Conservation (phyloP, 2,113 vertebrate genomes). For the Loxodonta africana region DNA sequence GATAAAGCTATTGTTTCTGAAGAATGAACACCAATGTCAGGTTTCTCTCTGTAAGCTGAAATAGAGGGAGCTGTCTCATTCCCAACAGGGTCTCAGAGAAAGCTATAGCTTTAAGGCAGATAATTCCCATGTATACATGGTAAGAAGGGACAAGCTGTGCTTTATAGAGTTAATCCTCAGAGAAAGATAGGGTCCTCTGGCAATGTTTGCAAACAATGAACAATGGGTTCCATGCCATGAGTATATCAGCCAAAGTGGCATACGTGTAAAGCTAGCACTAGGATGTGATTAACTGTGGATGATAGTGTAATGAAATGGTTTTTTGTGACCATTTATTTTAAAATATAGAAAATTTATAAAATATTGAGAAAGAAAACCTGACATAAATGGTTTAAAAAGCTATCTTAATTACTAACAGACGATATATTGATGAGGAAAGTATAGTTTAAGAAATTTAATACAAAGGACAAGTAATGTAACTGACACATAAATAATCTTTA, state of each 20-base stretch:
- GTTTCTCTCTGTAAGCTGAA: conserved; percentile 67
- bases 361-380: not conserved
- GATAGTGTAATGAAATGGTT: not conserved
- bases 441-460: conserved; percentile 58
- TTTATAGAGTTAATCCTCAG: conserved; percentile 71
- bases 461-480: conserved; percentile 33
- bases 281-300: conserved; percentile 42
- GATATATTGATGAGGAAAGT: not conserved
- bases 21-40: conserved; percentile 55
- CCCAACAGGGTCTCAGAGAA: conserved; percentile 34
- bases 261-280: conserved; percentile 4
- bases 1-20: conserved; percentile 67
- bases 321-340: conserved; percentile 20
- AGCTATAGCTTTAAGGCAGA: conserved; percentile 64
- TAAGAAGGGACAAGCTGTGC: conserved; percentile 72
- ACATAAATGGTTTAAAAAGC: conserved; percentile 29
- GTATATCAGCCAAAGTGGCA: conserved; percentile 6
- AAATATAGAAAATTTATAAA: conserved; percentile 64
- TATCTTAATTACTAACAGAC: conserved; percentile 46
- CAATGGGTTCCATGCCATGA: conserved; percentile 29
- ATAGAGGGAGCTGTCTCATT: conserved; percentile 52
- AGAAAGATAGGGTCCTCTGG: conserved; percentile 70
- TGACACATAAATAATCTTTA: not conserved
- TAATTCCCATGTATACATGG: conserved; percentile 68
- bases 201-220: conserved; percentile 74